phyloP scores from a whole-genome alignment of 2,113 vertebrate genomes.

The Callaeas wilsoni region DNA sequence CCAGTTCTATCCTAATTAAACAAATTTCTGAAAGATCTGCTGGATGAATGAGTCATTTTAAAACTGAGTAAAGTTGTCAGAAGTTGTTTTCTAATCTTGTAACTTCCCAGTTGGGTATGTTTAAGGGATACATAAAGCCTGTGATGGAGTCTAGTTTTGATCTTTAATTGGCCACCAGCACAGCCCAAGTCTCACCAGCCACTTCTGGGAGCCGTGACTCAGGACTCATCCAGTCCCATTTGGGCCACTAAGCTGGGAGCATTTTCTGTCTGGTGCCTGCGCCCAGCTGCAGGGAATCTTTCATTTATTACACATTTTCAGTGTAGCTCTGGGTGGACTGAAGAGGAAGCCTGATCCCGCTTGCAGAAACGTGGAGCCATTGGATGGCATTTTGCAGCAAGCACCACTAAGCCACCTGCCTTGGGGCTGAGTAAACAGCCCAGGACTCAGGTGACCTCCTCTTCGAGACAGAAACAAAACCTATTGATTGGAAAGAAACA shows the following conservation, averaged over 20 bases:
- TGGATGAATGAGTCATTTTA: neutral
- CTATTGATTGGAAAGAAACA: neutral
- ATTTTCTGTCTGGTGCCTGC: neutral
- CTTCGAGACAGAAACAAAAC: neutral
- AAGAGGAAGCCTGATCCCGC: too few species aligned
- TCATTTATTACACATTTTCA: neutral
- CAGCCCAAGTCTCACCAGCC: neutral
- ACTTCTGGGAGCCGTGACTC: neutral
- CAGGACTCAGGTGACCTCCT: neutral
- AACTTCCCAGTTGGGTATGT: neutral
- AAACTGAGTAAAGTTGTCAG: neutral
- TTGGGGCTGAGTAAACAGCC: neutral
- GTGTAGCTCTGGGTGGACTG: neutral
- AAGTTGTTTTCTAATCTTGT: neutral
- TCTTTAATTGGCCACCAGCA: neutral
- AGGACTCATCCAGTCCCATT: neutral
- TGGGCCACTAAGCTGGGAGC: neutral
- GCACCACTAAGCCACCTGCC: neutral
- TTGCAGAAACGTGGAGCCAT: neutral
- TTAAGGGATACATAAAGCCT: neutral
- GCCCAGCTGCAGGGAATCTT: neutral
- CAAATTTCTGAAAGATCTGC: neutral
- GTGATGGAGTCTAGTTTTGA: neutral
- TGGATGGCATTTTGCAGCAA: neutral
- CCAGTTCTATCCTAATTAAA: neutral